Evolutionary conservation across 2,113 vertebrate genomes (phyloP), one percentile per base, ranked within the genome.

Genomic region (Neoarius graeffei): DNA sequence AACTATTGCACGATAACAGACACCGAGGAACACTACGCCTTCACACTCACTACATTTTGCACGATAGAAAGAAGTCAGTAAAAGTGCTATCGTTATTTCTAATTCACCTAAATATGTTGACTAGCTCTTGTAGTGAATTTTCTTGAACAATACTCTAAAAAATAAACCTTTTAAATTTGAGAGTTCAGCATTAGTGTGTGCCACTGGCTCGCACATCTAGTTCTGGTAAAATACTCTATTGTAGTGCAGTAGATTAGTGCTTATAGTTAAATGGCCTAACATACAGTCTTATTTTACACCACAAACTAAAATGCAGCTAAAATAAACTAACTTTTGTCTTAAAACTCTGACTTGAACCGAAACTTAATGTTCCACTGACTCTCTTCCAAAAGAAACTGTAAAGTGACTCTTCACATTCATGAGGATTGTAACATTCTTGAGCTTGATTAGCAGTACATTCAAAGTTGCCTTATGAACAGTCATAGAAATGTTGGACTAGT

Each of bases 371-470:
- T 80, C 42, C 57, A 54, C 66, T 54, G 23, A 50, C 27, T 30
- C 25, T 60, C 30, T 74, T 48, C 42, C 25, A 17, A 50, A 84
- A 80, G 48, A 30, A 74, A 71, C 57, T 82, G 52, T 83, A 89
- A 69, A 84, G 57, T 74, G 79, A 80, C 66, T 71, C 67, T 89
- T 86, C 92, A 93, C 92, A 93, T 92, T 93, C 92, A 93, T 91
- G 67, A 42, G 71, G 66, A 90, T 71, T 35, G 80, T 67, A 84
- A 90, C 89, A 85, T 90, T 92, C 84, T 81, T 90, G 85, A 87
- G 79, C 60, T 88, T 56, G 66, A 89, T 82, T 85, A 86, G 85
- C 83, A 89, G 89, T 93, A 94, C 94, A 94, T 94, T 95, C 94
- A 93, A 74, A 84, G 52, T 86, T 83, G 81, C 88, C 90, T 91